A percentile compares a stretch with the other conserved stretches of the same genome.
These are phyloP conservation scores for Holcopasites calliopsidis DNA, from an alignment of 1,140 invertebrate genomes.

Conservation along the genomic window DNA sequence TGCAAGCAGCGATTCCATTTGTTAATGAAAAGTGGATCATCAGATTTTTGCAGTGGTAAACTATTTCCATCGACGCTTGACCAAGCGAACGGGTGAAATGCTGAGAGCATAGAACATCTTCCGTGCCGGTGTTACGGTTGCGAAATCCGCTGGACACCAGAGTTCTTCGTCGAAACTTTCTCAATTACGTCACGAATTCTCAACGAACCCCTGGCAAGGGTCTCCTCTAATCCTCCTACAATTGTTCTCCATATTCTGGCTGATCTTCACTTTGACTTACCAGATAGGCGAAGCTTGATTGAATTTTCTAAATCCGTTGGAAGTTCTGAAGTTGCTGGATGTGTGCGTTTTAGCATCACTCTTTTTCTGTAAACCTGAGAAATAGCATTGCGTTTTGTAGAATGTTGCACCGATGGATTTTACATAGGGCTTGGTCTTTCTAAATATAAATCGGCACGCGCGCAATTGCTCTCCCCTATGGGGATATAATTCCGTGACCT, in stretches of 20 bases:
- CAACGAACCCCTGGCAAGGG: neutral
- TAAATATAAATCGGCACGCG: slow-evolving; percentile 32
- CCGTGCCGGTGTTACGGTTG: slow-evolving; percentile 14
- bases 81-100: neutral
- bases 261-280: neutral
- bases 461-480: slow-evolving; percentile 8
- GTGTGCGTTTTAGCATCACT: neutral
- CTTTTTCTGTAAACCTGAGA: neutral
- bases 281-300: too few species aligned
- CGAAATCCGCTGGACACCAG: slow-evolving; percentile 10
- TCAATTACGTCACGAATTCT: slow-evolving; percentile 8
- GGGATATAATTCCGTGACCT: slow-evolving; percentile 9
- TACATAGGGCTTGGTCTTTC: slow-evolving; percentile 20
- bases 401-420: neutral
- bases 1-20: neutral
- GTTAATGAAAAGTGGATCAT: too few species aligned
- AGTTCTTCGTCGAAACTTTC: slow-evolving; percentile 11
- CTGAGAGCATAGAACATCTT: neutral
- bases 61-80: neutral
- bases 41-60: too few species aligned
- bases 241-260: neutral
- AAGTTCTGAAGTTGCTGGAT: neutral
- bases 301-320: too few species aligned
- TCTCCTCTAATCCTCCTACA: too few species aligned
- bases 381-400: neutral